Conservation (phyloP, 2,113 vertebrate species). For the Petrocephalus zakoni region DNA sequence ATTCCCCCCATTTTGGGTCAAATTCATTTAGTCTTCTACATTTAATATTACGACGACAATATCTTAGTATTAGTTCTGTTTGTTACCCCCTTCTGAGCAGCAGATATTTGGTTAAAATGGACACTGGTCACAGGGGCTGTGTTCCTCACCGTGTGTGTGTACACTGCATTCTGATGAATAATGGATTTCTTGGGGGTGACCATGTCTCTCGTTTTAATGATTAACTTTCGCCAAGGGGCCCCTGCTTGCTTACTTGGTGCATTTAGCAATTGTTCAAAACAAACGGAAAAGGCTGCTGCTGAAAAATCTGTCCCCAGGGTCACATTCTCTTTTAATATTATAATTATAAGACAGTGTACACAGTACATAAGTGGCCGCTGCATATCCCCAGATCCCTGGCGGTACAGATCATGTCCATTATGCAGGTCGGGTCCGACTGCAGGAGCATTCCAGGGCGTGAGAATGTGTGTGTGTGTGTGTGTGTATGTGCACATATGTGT, state of each 20-base stretch:
- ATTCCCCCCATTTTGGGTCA: not conserved
- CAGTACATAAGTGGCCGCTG: conserved; percentile 34
- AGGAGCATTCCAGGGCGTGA: not conserved
- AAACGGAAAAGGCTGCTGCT: not conserved
- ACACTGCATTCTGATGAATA: not conserved
- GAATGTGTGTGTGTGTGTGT: conserved; percentile 3
- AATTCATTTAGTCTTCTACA: not conserved
- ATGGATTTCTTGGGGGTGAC: not conserved
- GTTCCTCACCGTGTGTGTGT: not conserved
- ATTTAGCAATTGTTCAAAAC: not conserved
- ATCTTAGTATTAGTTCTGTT: not conserved
- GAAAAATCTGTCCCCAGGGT: not conserved
- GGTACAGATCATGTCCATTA: not conserved
- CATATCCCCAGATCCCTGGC: not conserved
- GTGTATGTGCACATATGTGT: conserved; percentile 5
- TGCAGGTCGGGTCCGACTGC: not conserved
- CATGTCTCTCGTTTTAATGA: not conserved
- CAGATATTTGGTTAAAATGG: not conserved
- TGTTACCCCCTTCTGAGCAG: not conserved
- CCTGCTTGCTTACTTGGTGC: not conserved
- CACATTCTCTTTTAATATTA: not conserved
- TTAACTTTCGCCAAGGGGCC: not conserved
- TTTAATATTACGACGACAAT: not conserved
- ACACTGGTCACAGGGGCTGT: not conserved
- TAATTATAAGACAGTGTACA: conserved; percentile 38